These are phyloP conservation scores for Terrapene triunguis DNA, from an alignment of 2,113 vertebrate genomes.

Conservation along the genomic window DNA sequence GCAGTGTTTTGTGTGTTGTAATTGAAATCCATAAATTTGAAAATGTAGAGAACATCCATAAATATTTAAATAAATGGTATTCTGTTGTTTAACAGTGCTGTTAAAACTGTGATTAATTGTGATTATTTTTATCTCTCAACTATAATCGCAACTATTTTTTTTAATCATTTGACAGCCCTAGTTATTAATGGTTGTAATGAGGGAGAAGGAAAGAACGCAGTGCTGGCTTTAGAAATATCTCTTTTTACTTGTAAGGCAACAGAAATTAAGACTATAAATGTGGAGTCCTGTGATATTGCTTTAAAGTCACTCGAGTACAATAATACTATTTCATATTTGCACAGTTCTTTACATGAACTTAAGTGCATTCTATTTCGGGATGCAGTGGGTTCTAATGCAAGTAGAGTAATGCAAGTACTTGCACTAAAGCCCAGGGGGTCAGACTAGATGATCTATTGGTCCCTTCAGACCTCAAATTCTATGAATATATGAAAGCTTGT, in stretches of 20 bases:
- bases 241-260: neutral
- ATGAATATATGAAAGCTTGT: neutral
- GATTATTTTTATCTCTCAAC: too few relatives aligned
- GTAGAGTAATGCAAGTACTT: neutral
- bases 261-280: neutral
- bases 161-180: too few relatives aligned
- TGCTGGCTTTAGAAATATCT: neutral
- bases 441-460: neutral
- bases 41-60: too few relatives aligned
- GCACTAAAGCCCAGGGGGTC: neutral
- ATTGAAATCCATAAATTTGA: too few relatives aligned
- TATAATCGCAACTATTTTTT: too few relatives aligned
- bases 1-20: too few relatives aligned
- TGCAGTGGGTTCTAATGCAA: neutral
- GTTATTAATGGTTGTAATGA: neutral
- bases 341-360: neutral
- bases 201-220: neutral
- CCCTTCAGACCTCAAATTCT: neutral
- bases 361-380: neutral
- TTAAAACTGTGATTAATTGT: too few relatives aligned
- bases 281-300: neutral
- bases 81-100: too few relatives aligned
- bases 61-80: too few relatives aligned
- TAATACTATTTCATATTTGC: neutral
- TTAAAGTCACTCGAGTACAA: neutral